phyloP scores from a whole-genome alignment of 2,797 vertebrate species.

The Bradypodion pumilum region DNA sequence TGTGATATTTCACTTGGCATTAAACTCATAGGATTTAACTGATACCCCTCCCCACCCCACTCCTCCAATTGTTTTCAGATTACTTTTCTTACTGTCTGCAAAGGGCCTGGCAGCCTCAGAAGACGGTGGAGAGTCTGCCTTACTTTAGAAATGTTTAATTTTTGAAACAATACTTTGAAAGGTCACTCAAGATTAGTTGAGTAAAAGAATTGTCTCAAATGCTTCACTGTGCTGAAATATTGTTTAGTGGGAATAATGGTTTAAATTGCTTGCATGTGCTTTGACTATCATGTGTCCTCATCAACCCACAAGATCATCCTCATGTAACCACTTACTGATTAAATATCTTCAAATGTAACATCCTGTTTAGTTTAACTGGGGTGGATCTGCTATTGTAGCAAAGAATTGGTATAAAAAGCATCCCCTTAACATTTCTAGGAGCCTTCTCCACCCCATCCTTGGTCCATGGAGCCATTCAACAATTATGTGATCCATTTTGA shows the following conservation, averaged over 20 bases:
- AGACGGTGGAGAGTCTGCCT: background rate
- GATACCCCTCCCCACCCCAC: no score
- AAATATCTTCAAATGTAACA: background rate
- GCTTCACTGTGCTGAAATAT: background rate
- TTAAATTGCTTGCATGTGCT: background rate
- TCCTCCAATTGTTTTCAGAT: background rate
- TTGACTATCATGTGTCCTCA: background rate
- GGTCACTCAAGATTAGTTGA: no score
- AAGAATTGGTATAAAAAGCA: background rate
- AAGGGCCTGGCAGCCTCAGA: slow-evolving; percentile 1
- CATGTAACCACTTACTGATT: background rate
- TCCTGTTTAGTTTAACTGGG: background rate
- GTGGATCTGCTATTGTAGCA: background rate
- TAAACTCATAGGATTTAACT: slow-evolving; percentile 6
- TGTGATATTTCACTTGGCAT: background rate
- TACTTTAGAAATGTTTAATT: background rate
- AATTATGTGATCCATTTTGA: no score
- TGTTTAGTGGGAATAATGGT: background rate
- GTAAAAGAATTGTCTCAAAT: background rate
- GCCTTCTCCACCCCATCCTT: no score
- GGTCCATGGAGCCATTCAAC: no score
- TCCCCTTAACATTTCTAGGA: no score
- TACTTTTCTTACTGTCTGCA: background rate
- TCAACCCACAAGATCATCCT: background rate
- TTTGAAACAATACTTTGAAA: background rate